Evolutionary conservation across 2,113 vertebrate species (phyloP).

Genomic region (Drymodes brunneopygia): DNA sequence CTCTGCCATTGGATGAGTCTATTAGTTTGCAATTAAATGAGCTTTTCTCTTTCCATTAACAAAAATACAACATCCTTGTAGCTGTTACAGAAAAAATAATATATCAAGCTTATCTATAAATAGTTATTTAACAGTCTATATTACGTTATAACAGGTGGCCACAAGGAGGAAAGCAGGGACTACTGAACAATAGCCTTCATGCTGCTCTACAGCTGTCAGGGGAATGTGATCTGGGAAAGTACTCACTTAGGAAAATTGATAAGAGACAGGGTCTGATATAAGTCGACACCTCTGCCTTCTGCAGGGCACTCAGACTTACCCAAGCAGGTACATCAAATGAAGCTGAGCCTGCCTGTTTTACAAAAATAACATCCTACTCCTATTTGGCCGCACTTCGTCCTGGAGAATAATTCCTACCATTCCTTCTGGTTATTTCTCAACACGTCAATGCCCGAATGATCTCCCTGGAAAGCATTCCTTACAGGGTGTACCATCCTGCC

Average conservation of each 20-base stretch:
- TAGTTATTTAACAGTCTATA: not conserved
- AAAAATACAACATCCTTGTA: not conserved
- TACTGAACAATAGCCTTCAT: not conserved
- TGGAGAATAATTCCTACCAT: not conserved
- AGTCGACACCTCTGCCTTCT: not conserved
- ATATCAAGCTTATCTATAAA: not conserved
- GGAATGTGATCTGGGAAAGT: not conserved
- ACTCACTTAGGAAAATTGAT: not conserved
- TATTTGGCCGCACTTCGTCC: not conserved
- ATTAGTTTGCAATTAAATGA: not conserved
- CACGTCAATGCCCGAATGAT: not conserved
- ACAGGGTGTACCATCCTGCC: not conserved
- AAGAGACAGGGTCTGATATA: not conserved
- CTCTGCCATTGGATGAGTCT: not conserved
- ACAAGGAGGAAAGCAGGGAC: not conserved
- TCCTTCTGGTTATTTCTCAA: not conserved
- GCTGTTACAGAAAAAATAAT: not conserved
- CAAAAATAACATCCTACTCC: not conserved
- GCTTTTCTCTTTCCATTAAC: not conserved
- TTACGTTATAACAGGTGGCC: not conserved
- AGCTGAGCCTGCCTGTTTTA: not conserved
- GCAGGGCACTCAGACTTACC: not conserved
- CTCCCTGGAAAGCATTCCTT: not conserved
- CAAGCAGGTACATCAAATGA: not conserved
- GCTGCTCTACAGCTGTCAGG: not conserved